These are phyloP conservation scores for Drosophila borborema DNA, from an alignment of 2,888 invertebrate genomes.

Conservation along the genomic window DNA sequence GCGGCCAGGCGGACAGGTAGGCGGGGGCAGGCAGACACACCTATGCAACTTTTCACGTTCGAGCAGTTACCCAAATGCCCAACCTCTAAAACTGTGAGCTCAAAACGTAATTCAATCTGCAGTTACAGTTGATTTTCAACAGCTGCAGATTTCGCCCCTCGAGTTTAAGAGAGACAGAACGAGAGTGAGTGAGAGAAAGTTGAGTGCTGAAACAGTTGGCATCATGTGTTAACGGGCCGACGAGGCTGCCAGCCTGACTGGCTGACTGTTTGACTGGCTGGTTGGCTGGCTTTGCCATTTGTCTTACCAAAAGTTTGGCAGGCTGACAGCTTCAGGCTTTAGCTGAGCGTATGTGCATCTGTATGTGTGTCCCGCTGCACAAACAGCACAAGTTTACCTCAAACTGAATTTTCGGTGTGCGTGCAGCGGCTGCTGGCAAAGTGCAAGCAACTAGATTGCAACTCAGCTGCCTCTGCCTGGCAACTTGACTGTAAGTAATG, in stretches of 20 bases:
- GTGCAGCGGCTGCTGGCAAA: slow-evolving; percentile 14
- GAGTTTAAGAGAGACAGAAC: background rate
- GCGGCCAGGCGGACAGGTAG: background rate
- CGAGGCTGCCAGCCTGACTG: slow-evolving; percentile 20
- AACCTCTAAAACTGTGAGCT: slow-evolving; percentile 12
- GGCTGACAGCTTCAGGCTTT: slow-evolving; percentile 34
- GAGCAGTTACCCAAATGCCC: slow-evolving; percentile 26
- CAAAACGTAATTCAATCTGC: slow-evolving; percentile 71
- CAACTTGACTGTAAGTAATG: slow-evolving; percentile 61
- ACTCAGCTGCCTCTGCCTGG: slow-evolving; percentile 8
- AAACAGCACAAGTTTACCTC: slow-evolving; percentile 5
- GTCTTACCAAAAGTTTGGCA: slow-evolving; percentile 43
- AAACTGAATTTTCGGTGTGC: slow-evolving; percentile 24
- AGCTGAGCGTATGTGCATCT: slow-evolving; percentile 12
- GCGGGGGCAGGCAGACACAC: slow-evolving; percentile 46
- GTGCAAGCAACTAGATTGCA: slow-evolving; percentile 43
- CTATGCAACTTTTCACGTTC: slow-evolving; percentile 67
- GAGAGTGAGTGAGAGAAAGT: slow-evolving; percentile 6
- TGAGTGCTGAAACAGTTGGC: slow-evolving; percentile 39
- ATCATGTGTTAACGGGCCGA: slow-evolving; percentile 70
- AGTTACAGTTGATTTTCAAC: slow-evolving; percentile 68
- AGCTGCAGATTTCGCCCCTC: slow-evolving; percentile 46
- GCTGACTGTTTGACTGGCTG: slow-evolving; percentile 9
- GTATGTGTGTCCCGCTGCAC: slow-evolving; percentile 17
- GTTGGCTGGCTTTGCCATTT: slow-evolving; percentile 42